phyloP scores from a whole-genome alignment of 2,888 invertebrate species.

The Ormyrus labotus region DNA sequence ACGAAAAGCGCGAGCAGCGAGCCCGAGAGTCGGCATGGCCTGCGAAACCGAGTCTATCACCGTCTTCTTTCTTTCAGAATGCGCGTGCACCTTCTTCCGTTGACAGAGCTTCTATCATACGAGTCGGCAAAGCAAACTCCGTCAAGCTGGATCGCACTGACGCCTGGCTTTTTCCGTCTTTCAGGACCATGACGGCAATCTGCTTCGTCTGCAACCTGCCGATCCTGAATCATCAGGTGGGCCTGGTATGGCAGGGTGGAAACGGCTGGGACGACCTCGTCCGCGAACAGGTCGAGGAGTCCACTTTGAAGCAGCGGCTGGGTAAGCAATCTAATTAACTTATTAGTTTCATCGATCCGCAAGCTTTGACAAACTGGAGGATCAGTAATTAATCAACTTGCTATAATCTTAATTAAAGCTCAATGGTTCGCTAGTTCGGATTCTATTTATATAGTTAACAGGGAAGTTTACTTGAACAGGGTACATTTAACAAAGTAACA shows the following conservation, averaged over 20 bases:
- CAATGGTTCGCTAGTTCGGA: too few species aligned
- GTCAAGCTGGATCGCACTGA: constrained; percentile 30
- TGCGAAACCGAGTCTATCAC: constrained; percentile 63
- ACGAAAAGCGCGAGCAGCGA: constrained; percentile 30
- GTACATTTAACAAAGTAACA: too few species aligned
- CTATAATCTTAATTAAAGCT: too few species aligned
- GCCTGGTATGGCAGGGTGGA: constrained; percentile 94
- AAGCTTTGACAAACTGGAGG: too few species aligned
- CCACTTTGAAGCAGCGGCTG: constrained; percentile 88
- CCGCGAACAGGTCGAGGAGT: constrained; percentile 90
- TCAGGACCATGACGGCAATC: constrained; percentile 86
- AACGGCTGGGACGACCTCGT: constrained; percentile 96
- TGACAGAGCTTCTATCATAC: constrained; percentile 53
- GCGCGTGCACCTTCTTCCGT: constrained; percentile 64
- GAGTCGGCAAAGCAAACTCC: constrained; percentile 15
- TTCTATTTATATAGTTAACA: too few species aligned
- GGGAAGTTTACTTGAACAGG: too few species aligned
- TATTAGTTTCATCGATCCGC: too few species aligned
- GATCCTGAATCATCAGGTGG: constrained; percentile 95
- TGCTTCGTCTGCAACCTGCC: constrained; percentile 98
- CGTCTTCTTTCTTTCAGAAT: constrained; percentile 65
- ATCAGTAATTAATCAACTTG: too few species aligned
- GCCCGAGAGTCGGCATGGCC: constrained; percentile 70
- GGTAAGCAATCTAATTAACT: constrained; percentile 75
- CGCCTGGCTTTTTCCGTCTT: constrained; percentile 18